phyloP scores from a whole-genome alignment of 2,797 vertebrate genomes.

The Sylvilagus floridanus region DNA sequence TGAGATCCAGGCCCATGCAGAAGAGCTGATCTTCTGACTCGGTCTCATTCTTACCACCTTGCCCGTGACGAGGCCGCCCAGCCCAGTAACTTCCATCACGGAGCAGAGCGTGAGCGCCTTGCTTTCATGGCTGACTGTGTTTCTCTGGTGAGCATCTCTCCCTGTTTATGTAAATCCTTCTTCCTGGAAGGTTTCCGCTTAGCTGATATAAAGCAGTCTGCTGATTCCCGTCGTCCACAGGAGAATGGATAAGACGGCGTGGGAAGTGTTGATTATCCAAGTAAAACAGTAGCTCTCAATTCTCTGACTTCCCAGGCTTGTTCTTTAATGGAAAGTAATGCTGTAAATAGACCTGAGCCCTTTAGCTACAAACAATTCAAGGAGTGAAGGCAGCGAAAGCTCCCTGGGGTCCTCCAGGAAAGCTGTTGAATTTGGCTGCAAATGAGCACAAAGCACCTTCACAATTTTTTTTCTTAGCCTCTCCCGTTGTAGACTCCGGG shows the following conservation, averaged over 20 bases:
- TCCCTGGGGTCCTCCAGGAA: conserved; percentile 80
- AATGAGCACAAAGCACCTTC: conserved; percentile 77
- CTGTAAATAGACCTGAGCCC: conserved; percentile 73
- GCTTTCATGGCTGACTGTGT: not conserved
- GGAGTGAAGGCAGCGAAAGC: conserved; percentile 78
- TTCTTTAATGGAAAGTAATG: conserved; percentile 81
- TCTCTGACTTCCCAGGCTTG: conserved; percentile 75
- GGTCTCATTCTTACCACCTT: not conserved
- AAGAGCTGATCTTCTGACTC: not conserved
- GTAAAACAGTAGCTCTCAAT: conserved; percentile 69
- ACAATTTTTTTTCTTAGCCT: conserved; percentile 44
- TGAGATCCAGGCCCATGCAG: not conserved
- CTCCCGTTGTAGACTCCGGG: conserved; percentile 60
- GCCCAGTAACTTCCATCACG: not conserved
- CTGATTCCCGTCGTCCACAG: conserved; percentile 63
- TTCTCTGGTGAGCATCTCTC: not conserved
- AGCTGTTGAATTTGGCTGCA: conserved; percentile 82
- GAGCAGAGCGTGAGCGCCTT: not conserved
- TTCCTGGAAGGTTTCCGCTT: conserved; percentile 53
- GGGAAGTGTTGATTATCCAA: conserved; percentile 71
- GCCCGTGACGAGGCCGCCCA: not conserved
- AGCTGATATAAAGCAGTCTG: conserved; percentile 52
- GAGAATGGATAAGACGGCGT: conserved; percentile 20
- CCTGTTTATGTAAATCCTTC: conserved; percentile 64
- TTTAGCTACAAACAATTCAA: conserved; percentile 82